Evolutionary conservation across 2,797 vertebrate genomes (phyloP), one percentile per base, ranked within the genome.

Genomic region (Helostoma temminkii): DNA sequence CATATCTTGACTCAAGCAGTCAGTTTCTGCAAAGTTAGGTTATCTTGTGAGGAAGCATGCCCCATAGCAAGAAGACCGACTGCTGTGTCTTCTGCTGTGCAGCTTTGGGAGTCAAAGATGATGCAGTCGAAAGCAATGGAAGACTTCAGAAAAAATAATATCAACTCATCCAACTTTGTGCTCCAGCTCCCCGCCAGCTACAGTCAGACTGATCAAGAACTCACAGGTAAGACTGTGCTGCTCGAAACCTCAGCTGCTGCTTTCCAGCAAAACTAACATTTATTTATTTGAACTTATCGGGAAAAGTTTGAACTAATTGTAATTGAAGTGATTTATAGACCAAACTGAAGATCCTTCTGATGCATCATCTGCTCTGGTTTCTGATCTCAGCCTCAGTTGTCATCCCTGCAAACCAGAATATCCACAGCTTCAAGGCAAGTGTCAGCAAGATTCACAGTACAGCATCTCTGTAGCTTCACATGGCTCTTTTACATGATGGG

Each of bases 31-130:
- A 30, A 61, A 53, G 76, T 63, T 63, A 32, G 30, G 57, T 59
- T 58, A 21, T 58, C 39, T 42, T 41, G 58, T 37, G 48, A 54
- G 78, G 39, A 61, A 54, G 57, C 39, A 1, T 26, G 12, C 49
- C 30, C 24, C 42, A 45, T 9, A 25, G 3, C 57, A 45, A 32
- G 48, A 37, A 37, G 47, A 64, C 59, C 8, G 43, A 65, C 50
- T 39, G 62, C 68, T 66, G 64, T 80, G 19, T 80, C 34, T 63
- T 74, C 57, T 70, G 71, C 47, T 79, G 49, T 73, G 54, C 89
- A 99, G 98, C 93, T 97, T 42, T 99, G 98, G 98, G 96, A 99
- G 93, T 94, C 91, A 7, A 99, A 99, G 89, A 91, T 99, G 85
- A 84, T 95, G 74, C 97, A 98, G 90, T 98, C 97, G 3, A 98